A percentile compares a stretch with the other conserved stretches of the same genome.
Evolutionary conservation across 2,888 invertebrate species (phyloP).

Genomic region (Torymus aiolomorphi): DNA sequence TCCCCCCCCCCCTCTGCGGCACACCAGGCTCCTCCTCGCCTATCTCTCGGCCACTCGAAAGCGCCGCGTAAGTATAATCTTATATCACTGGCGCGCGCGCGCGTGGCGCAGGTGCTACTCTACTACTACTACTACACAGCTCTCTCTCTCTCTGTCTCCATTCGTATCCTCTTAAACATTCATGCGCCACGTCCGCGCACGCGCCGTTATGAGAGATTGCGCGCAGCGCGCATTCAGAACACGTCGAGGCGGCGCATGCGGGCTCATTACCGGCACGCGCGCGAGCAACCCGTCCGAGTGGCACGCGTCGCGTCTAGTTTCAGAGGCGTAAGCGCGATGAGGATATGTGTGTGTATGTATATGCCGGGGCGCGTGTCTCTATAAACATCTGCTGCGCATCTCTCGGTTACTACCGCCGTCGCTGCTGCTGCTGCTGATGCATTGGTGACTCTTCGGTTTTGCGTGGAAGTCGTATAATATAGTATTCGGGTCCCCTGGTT

Average conservation of each 20-base stretch:
- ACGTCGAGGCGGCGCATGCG: conserved; percentile 27
- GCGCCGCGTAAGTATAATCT: too few species aligned
- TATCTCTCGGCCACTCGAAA: too few species aligned
- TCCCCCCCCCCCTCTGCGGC: too few species aligned
- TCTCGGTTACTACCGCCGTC: too few species aligned
- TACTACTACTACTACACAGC: neutral
- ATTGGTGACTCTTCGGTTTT: too few species aligned
- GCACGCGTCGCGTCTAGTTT: conserved; percentile 32
- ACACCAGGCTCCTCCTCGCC: too few species aligned
- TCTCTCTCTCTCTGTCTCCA: conserved; percentile 1
- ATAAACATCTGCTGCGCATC: too few species aligned
- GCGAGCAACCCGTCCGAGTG: conserved; percentile 17
- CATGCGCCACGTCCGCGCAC: neutral
- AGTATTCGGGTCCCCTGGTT: too few species aligned
- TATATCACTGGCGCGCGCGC: conserved; percentile 3
- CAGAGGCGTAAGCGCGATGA: neutral
- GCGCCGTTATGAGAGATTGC: conserved; percentile 33
- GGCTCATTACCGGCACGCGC: conserved; percentile 34
- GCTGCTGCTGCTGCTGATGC: too few species aligned
- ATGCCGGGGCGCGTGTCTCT: too few species aligned
- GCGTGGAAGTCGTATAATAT: too few species aligned
- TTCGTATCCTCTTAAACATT: neutral
- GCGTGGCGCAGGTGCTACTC: neutral
- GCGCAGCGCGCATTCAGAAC: conserved; percentile 33
- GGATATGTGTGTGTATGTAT: too few species aligned